Base-by-base conservation (phyloP, 2,888 invertebrate genomes). In the Meliscaeva auricollis region DNA sequence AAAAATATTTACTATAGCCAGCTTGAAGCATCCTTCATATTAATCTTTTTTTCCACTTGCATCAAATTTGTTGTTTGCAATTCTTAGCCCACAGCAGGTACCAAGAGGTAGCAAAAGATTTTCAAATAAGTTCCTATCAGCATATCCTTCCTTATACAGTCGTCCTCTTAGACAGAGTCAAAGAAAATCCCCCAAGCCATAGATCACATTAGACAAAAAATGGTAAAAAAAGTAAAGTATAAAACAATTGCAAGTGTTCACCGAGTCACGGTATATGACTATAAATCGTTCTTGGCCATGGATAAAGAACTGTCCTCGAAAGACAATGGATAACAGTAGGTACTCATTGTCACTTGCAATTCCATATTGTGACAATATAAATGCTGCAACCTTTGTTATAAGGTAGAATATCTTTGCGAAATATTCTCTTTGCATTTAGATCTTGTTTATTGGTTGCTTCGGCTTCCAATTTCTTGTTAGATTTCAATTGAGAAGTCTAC, bases 171-270 rank as follows among this genome's bases (percentile, higher is more conserved):
- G 62, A 78, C 41, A 30, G 26, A 74, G 62, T 74, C 73, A 78
- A 78, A 83, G 74, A 78, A 78, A 70, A 74, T 74, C 62, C 70
- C 74, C 60, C 35, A 58, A 58, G 78, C 69, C 44, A 78, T 83
- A 78, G 83, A 83, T 83, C 83, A 83, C 78, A 69, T 50, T 54
- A 78, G 41, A 38, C 9, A 56, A 35, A 35, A 35, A 17, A 66
- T 58, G 56, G 38, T 75, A 46, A 44, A 44, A 44, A 54, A 54
- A 30, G 9, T 58, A 7, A 0, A 58, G 69, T 44, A 78, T 78
- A 83, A 83, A 83, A 83, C 83, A 83, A 83, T 83, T 78, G 83
- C 83, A 83, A 83, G 83, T 74, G 74, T 83, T 73, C 83, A 83
- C 78, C 69, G 69, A 78, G 83, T 78, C 83, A 83, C 74, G 74